Conservation (phyloP, 2,888 invertebrate genomes). For the Phymatocera aterrima region DNA sequence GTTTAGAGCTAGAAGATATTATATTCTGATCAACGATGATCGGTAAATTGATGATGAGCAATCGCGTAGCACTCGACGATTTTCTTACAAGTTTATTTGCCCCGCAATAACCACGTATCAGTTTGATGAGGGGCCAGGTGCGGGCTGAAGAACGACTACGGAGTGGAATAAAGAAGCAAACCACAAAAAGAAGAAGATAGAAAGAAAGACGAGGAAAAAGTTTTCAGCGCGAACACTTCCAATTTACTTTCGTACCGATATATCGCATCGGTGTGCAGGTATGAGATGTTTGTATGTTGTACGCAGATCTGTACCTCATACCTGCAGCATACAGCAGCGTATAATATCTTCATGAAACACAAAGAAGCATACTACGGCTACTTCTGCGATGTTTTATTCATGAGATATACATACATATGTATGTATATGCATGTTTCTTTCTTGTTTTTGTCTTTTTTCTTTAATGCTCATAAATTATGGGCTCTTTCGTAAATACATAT, state of each 20-base stretch:
- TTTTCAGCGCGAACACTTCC: conserved; percentile 22
- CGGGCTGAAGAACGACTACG: neutral
- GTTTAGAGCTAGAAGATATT: too few species aligned
- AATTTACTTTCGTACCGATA: conserved; percentile 29
- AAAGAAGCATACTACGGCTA: conserved; percentile 7
- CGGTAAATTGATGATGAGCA: neutral
- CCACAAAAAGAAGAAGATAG: neutral
- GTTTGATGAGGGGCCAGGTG: conserved; percentile 20
- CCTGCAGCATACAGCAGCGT: neutral
- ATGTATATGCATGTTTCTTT: neutral
- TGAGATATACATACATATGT: conserved; percentile 1
- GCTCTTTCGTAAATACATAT: conserved; percentile 18
- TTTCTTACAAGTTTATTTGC: neutral
- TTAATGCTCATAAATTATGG: conserved; percentile 42
- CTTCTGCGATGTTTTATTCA: conserved; percentile 35
- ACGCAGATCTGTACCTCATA: neutral
- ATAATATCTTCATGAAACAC: neutral
- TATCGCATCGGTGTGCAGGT: neutral
- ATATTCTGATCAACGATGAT: neutral
- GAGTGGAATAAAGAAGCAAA: neutral
- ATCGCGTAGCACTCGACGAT: neutral
- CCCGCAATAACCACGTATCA: conserved; percentile 15
- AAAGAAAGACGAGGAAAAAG: neutral
- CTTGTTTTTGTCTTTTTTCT: neutral
- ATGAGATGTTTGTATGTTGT: neutral